phyloP scores from a whole-genome alignment of 1,140 invertebrate genomes.

The Drosophila yakuba region DNA sequence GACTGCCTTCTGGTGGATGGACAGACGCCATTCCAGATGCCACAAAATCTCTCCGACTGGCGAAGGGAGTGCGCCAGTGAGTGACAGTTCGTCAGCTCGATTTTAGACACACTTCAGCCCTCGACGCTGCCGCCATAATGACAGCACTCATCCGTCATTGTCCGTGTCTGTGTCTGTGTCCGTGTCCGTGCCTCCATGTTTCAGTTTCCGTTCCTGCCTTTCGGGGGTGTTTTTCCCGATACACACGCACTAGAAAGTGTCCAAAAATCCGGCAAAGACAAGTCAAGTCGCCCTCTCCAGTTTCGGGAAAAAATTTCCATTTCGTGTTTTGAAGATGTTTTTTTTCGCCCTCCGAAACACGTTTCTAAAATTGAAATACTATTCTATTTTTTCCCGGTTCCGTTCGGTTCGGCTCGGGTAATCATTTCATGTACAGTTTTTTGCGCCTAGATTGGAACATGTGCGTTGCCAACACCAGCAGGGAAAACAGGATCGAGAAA shows the following conservation, averaged over 20 bases:
- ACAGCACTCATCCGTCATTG: conserved; percentile 79
- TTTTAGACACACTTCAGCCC: conserved; percentile 73
- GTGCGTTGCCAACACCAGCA: conserved; percentile 75
- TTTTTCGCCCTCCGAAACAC: conserved; percentile 62
- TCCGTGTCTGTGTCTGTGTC: conserved; percentile 62
- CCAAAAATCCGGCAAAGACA: conserved; percentile 76
- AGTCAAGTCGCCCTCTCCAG: conserved; percentile 63
- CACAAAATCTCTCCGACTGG: conserved; percentile 49
- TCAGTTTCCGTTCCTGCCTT: conserved; percentile 42
- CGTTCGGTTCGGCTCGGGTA: conserved; percentile 42
- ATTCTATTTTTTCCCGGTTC: conserved; percentile 52
- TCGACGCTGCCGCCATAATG: conserved; percentile 64
- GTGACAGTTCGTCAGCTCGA: conserved; percentile 79
- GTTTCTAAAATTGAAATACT: conserved; percentile 83
- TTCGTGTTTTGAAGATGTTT: conserved; percentile 25
- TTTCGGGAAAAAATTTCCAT: conserved; percentile 26
- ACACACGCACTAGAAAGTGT: conserved; percentile 66
- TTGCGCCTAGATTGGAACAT: conserved; percentile 80
- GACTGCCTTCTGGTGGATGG: conserved; percentile 9
- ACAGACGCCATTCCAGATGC: conserved; percentile 56
- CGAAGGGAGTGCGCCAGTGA: conserved; percentile 43
- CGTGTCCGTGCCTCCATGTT: conserved; percentile 45
- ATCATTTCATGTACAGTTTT: conserved; percentile 82
- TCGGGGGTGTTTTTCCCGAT: conserved; percentile 50
- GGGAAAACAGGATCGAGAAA: conserved; percentile 23